phyloP scores from a whole-genome alignment of 1,140 invertebrate genomes.

The Bathynomus jamesi region DNA sequence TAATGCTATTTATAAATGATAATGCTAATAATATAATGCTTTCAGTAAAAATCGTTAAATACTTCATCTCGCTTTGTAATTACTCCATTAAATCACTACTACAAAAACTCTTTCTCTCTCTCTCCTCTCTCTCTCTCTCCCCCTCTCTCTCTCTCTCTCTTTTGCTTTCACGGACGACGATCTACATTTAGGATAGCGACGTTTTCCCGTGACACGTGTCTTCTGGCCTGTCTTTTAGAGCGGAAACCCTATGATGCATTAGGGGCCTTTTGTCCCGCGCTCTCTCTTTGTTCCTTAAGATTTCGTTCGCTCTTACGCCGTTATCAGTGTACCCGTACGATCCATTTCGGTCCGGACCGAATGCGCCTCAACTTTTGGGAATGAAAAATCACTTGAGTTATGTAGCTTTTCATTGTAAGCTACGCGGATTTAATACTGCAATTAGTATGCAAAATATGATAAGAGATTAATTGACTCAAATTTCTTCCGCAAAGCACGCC shows the following conservation, averaged over 20 bases:
- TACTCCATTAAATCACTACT: neutral
- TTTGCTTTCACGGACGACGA: neutral
- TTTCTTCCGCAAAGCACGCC: neutral
- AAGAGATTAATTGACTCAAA: conserved; percentile 12
- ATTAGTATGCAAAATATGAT: conserved; percentile 22
- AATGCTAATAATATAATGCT: too few species aligned
- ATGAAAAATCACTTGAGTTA: conserved; percentile 15
- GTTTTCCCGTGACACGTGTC: neutral
- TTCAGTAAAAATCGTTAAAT: too few species aligned
- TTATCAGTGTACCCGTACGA: neutral
- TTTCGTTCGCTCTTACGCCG: too few species aligned
- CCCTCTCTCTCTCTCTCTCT: neutral
- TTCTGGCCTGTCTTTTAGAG: neutral
- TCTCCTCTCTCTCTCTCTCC: too few species aligned
- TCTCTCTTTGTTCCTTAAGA: neutral
- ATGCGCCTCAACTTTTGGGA: neutral
- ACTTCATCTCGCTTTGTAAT: neutral
- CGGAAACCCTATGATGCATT: neutral
- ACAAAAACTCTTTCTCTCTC: neutral
- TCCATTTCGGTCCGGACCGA: neutral
- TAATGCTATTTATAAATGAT: too few species aligned
- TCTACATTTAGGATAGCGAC: neutral
- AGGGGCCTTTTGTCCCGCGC: neutral
- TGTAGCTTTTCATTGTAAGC: conserved; percentile 20
- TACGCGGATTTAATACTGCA: conserved; percentile 19